Conservation (phyloP, 2,888 invertebrate species). For the Carcina quercana region DNA sequence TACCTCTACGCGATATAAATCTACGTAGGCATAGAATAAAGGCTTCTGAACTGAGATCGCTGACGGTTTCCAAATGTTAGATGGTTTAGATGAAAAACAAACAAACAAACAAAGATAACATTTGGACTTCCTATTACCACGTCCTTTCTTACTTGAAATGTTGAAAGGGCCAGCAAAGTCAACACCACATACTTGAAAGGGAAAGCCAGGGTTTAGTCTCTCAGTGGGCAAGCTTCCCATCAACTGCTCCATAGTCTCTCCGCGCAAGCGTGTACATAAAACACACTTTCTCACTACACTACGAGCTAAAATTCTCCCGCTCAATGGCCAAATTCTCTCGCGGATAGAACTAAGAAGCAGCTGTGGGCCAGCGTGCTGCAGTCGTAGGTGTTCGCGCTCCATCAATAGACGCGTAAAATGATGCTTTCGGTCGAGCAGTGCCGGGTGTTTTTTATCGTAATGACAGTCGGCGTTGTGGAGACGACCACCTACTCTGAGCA, state of each 20-base stretch:
- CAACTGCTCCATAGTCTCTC: background rate
- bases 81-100: slow-evolving; percentile 9
- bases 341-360: background rate
- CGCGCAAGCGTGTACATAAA: background rate
- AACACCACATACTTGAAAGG: slow-evolving; percentile 1
- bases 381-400: background rate
- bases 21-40: background rate
- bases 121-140: slow-evolving; percentile 14
- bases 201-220: background rate
- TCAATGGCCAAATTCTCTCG: background rate
- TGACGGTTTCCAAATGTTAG: slow-evolving; percentile 10
- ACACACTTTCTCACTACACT: background rate
- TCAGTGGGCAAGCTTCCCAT: background rate
- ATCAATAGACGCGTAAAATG: background rate
- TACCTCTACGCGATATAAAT: background rate
- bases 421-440: background rate
- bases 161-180: slow-evolving; percentile 7
- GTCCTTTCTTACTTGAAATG: slow-evolving; percentile 4
- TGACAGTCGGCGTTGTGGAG: background rate
- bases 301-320: slow-evolving; percentile 1
- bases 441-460: slow-evolving; percentile 1
- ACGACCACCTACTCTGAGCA: background rate
- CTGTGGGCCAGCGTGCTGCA: slow-evolving; percentile 1
- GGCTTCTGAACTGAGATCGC: slow-evolving; percentile 5
- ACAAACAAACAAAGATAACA: slow-evolving; percentile 10